These are phyloP conservation scores for Ibycter americanus DNA, from an alignment of 2,797 vertebrate species.

Conservation along the genomic window DNA sequence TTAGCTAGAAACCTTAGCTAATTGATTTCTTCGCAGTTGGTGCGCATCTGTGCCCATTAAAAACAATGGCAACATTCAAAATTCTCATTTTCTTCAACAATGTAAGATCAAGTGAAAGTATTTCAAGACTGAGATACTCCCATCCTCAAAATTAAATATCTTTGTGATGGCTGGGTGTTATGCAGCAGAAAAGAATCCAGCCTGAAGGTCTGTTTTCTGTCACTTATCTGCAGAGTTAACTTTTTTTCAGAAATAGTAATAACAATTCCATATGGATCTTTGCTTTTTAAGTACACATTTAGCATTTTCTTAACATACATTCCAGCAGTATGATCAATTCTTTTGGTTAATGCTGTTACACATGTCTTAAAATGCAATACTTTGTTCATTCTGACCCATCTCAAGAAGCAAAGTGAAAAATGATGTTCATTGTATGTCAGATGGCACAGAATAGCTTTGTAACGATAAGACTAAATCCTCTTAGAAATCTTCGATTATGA, in stretches of 20 bases:
- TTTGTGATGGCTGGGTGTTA: neutral
- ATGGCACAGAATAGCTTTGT: neutral
- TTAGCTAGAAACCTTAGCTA: neutral
- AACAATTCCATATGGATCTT: neutral
- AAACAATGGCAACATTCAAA: neutral
- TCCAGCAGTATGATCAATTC: neutral
- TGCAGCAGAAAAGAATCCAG: neutral
- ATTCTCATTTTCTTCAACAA: neutral
- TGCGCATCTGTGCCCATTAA: neutral
- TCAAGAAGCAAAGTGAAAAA: neutral
- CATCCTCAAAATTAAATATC: neutral
- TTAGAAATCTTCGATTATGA: neutral
- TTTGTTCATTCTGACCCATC: neutral
- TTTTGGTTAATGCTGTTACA: neutral
- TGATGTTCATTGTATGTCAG: fast-evolving
- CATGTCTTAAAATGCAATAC: neutral
- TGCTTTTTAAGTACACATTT: neutral
- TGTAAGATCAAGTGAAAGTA: neutral
- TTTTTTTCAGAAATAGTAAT: neutral
- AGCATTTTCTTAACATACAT: fast-evolving
- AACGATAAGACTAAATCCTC: neutral
- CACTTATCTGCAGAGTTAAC: neutral
- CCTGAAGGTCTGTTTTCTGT: neutral
- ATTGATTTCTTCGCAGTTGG: neutral
- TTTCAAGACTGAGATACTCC: neutral